Conservation (phyloP, 2,888 invertebrate genomes). For the Drosophila mulleri region DNA sequence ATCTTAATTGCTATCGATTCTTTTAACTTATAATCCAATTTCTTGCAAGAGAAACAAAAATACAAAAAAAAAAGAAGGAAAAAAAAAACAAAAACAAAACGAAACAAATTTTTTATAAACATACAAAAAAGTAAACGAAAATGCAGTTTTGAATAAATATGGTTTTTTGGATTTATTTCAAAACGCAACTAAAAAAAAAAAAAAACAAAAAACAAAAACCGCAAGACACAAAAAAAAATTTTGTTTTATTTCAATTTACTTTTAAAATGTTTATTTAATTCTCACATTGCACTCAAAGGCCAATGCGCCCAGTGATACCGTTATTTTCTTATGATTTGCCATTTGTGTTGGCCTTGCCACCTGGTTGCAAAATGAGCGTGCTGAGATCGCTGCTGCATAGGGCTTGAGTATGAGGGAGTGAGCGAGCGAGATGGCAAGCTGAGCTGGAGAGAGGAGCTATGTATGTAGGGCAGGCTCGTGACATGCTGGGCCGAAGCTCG, state of each 20-base stretch:
- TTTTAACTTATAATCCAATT: constrained; percentile 62
- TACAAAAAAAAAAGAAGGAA: constrained; percentile 36
- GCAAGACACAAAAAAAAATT: constrained; percentile 59
- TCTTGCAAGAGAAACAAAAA: constrained; percentile 50
- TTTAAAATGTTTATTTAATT: constrained; percentile 14
- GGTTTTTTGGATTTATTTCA: constrained; percentile 84
- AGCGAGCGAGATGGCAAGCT: neutral
- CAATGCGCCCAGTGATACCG: neutral
- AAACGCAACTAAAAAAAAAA: constrained; percentile 75
- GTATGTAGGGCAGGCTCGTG: neutral
- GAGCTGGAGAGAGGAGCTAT: neutral
- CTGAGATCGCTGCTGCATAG: constrained; percentile 18
- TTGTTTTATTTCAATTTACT: constrained; percentile 60
- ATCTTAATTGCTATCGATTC: constrained; percentile 37
- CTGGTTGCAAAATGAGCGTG: constrained; percentile 1
- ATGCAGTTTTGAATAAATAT: constrained; percentile 84
- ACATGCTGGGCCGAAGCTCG: neutral
- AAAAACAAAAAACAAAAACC: constrained; percentile 49
- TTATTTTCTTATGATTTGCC: neutral
- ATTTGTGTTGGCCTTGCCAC: constrained; percentile 4
- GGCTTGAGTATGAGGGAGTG: neutral
- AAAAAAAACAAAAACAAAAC: neutral
- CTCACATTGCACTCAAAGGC: neutral
- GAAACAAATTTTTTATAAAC: constrained; percentile 55
- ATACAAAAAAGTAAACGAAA: constrained; percentile 42